These are phyloP conservation scores for Hyaena hyaena DNA, from an alignment of 2,113 vertebrate species.

Conservation along the genomic window DNA sequence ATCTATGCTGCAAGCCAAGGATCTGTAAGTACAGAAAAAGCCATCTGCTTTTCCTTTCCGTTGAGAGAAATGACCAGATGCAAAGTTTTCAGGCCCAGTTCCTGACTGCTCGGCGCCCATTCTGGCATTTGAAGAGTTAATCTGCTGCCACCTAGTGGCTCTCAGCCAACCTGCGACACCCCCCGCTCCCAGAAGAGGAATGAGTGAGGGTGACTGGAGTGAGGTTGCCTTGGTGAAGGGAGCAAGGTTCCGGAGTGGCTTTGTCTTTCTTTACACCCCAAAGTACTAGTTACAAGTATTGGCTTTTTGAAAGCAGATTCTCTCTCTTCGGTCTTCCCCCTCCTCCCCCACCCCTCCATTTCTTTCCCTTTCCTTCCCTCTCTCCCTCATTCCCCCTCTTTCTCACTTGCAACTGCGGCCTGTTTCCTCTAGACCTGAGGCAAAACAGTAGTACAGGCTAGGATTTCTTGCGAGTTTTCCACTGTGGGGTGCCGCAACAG, in stretches of 20 bases:
- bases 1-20: background rate
- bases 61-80: background rate
- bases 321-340: background rate
- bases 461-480: constrained; percentile 74
- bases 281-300: background rate
- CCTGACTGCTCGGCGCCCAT: background rate
- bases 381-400: background rate
- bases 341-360: background rate
- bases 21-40: background rate
- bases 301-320: constrained; percentile 14
- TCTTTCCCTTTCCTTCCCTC: background rate
- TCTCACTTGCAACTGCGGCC: background rate
- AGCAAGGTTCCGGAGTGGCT: background rate
- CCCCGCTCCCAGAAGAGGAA: background rate
- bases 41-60: background rate
- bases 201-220: background rate
- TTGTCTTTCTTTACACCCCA: background rate
- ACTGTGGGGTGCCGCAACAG: constrained; percentile 69
- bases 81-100: background rate
- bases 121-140: constrained; percentile 81
- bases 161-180: background rate
- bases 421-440: constrained; percentile 63
- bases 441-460: constrained; percentile 54
- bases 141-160: constrained; percentile 83
- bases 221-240: background rate